These are phyloP conservation scores for Ambastaia sidthimunki DNA, from an alignment of 2,797 vertebrate species.

Conservation along the genomic window DNA sequence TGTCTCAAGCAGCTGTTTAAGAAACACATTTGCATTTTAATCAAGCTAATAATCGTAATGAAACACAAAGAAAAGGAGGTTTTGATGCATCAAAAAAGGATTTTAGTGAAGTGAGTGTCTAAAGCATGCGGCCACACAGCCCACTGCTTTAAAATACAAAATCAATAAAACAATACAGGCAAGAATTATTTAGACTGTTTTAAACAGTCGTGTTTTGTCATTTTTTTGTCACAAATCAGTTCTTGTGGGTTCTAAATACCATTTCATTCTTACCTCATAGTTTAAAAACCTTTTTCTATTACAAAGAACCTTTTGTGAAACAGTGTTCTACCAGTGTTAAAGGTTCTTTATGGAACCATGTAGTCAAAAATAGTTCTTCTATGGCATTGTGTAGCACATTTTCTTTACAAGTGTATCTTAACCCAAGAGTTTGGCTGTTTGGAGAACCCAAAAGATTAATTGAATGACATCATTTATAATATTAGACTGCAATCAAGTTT, in stretches of 20 bases:
- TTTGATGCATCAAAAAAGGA: constrained; percentile 44
- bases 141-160: constrained; percentile 48
- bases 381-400: too few species aligned
- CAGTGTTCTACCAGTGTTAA: too few species aligned
- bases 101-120: constrained; percentile 63
- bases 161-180: constrained; percentile 69
- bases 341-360: too few species aligned
- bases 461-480: constrained; percentile 43
- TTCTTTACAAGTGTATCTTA: too few species aligned
- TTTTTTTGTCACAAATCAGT: constrained; percentile 1
- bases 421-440: background rate
- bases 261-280: too few species aligned
- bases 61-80: constrained; percentile 39
- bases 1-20: constrained; percentile 63
- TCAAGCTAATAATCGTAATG: constrained; percentile 66
- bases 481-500: constrained; percentile 42
- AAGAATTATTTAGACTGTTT: constrained; percentile 72
- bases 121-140: constrained; percentile 64
- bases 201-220: background rate
- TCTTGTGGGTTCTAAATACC: background rate
- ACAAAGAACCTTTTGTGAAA: too few species aligned
- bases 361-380: too few species aligned
- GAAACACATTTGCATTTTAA: constrained; percentile 72
- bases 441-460: constrained; percentile 41
- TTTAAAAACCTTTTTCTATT: too few species aligned